Evolutionary conservation across 2,797 vertebrate species (phyloP), one percentile per base, ranked within the genome.

Genomic region (Hyperoplus immaculatus): DNA sequence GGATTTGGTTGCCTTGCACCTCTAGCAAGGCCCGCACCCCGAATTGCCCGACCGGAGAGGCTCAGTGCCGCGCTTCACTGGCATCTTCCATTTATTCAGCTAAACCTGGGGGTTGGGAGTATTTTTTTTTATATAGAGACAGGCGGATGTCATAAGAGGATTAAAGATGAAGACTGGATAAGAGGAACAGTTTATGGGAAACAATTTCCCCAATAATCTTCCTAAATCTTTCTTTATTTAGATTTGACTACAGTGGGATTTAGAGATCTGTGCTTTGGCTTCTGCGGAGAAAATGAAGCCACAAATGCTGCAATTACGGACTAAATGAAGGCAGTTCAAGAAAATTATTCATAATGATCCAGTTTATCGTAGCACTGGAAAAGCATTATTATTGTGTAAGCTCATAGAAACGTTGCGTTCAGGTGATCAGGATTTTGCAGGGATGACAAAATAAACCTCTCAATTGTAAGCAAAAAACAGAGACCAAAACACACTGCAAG

Each of bases 151-250:
- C 3, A 41, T 54, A 69, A 80, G 77, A 83, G 77, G 79, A 86
- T 89, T 87, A 61, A 18, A 57, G 8, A 11, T 51, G 66, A 58
- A 72, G 66, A 56, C 66, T 6, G 16, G 46, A 15, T 12, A 55
- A 71, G 59, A 78, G 54, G 63, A 84, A 62, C 46, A 14, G 14
- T 76, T 79, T 72, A 69, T 18, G 46, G 69, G 71, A 75, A 78
- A 70, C 53, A 54, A 61, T 18, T 77, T 68, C 78, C 63, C 5
- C 29, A 29, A 41, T 82, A 76, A 80, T 77, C 86, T 74, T 38
- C 47, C 41, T 16, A 72, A 81, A 83, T 64, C 72, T 69, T 69
- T 56, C 29, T 29, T 69, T n/a, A 62, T 67, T 82, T 54, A 57
- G 68, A 82, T 80, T 69, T 59, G 70, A 63, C 56, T 61, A 8